Evolutionary conservation across 2,113 vertebrate species (phyloP).

Genomic region (Lagopus muta): DNA sequence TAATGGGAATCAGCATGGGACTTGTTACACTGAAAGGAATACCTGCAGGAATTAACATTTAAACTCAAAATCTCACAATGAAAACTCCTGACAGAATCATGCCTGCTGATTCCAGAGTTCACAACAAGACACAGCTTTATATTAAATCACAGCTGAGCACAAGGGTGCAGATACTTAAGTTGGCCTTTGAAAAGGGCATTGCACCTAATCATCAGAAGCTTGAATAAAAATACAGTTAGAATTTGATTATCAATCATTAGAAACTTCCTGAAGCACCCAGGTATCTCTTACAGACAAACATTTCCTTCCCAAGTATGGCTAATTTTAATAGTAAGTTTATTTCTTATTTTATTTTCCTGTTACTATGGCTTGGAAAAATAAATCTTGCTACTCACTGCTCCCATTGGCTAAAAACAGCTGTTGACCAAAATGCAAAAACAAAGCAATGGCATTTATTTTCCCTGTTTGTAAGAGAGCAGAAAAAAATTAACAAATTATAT

Average conservation of each 20-base stretch:
- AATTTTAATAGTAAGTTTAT: background rate
- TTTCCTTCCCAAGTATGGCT: background rate
- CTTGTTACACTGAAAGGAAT: background rate
- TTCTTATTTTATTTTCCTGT: background rate
- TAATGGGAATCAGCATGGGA: background rate
- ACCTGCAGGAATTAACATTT: background rate
- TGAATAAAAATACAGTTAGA: background rate
- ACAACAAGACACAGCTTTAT: background rate
- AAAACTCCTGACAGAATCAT: background rate
- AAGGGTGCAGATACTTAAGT: background rate
- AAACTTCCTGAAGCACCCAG: background rate
- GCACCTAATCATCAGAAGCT: background rate
- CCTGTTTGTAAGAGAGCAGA: background rate
- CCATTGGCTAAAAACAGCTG: background rate
- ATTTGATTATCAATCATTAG: background rate
- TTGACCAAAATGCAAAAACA: background rate
- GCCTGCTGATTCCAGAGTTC: background rate
- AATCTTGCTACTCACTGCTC: background rate
- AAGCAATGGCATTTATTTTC: background rate
- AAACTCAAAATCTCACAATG: background rate
- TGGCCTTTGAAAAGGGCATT: background rate
- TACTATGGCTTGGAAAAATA: background rate
- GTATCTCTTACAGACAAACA: background rate
- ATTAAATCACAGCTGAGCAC: background rate
- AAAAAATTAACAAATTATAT: background rate